A percentile compares a stretch with the other conserved stretches of the same genome.
phyloP scores from a whole-genome alignment of 2,113 vertebrate species.

The Festucalex cinctus region DNA sequence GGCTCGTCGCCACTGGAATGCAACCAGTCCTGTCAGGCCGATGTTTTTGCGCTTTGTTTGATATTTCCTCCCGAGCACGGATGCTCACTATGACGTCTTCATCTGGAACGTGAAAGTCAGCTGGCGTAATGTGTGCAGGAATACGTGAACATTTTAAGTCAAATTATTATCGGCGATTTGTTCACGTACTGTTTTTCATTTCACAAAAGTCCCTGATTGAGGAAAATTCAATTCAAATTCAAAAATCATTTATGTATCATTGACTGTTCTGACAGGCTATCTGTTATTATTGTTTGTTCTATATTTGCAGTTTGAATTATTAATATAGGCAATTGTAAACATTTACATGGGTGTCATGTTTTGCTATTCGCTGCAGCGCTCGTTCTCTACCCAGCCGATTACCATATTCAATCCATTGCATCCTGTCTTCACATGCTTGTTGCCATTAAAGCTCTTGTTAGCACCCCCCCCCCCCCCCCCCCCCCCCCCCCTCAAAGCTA shows the following conservation, averaged over 20 bases:
- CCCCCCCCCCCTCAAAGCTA: background rate
- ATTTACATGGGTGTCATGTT: no score
- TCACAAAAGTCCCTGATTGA: no score
- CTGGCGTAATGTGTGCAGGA: background rate
- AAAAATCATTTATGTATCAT: no score
- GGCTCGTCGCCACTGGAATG: conserved; percentile 44
- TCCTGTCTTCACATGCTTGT: background rate
- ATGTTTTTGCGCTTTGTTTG: conserved; percentile 18
- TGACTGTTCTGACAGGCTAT: no score
- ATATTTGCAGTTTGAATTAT: no score
- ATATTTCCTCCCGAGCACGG: conserved; percentile 6
- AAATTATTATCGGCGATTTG: no score
- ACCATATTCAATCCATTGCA: background rate
- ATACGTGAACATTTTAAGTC: no score
- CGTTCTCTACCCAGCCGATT: background rate
- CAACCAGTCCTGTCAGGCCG: conserved; percentile 35
- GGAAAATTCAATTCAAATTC: no score
- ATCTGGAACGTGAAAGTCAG: background rate
- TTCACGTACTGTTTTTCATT: no score
- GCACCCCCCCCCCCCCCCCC: background rate
- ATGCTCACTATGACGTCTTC: background rate
- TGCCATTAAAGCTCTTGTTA: background rate
- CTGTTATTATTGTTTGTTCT: no score
- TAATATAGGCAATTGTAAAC: no score
- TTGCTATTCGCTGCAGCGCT: no score